Conservation (phyloP, 2,113 vertebrate species). For the Chamaea fasciata region DNA sequence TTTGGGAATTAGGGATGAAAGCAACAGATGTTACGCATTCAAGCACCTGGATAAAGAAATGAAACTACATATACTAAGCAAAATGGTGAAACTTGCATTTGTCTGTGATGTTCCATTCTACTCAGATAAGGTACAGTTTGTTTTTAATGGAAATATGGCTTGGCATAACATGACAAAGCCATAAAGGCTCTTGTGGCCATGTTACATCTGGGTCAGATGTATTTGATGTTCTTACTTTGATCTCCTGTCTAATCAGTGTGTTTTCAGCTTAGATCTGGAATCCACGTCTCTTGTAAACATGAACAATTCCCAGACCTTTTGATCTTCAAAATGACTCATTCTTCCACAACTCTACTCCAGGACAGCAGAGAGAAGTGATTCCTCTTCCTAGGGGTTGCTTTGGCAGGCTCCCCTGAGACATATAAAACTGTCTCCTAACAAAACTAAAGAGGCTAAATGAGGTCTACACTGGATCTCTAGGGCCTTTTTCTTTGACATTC, state of each 20-base stretch:
- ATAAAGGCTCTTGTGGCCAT: slow-evolving; percentile 3
- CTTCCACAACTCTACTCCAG: slow-evolving; percentile 8
- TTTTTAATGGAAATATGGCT: slow-evolving; percentile 57
- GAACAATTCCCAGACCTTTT: slow-evolving; percentile 59
- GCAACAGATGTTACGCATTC: slow-evolving; percentile 43
- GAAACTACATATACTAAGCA: background rate
- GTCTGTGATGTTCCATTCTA: slow-evolving; percentile 18
- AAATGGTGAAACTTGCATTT: background rate
- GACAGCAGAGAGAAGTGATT: background rate
- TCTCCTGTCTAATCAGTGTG: slow-evolving; percentile 53
- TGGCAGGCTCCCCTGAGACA: background rate
- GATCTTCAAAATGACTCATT: slow-evolving; percentile 64
- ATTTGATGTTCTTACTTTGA: slow-evolving; percentile 67
- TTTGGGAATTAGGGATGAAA: slow-evolving; percentile 45
- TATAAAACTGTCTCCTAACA: background rate
- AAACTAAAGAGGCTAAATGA: background rate
- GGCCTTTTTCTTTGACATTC: background rate
- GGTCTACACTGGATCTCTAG: background rate
- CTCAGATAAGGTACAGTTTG: slow-evolving; percentile 46
- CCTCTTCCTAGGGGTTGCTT: background rate
- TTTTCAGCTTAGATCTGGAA: slow-evolving; percentile 60
- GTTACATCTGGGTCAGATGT: slow-evolving; percentile 53
- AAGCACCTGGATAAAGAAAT: slow-evolving; percentile 53
- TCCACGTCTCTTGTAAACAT: slow-evolving; percentile 48
- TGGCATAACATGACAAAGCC: slow-evolving; percentile 52